phyloP scores from a whole-genome alignment of 2,797 vertebrate species.

The Arrhamphus sclerolepis region DNA sequence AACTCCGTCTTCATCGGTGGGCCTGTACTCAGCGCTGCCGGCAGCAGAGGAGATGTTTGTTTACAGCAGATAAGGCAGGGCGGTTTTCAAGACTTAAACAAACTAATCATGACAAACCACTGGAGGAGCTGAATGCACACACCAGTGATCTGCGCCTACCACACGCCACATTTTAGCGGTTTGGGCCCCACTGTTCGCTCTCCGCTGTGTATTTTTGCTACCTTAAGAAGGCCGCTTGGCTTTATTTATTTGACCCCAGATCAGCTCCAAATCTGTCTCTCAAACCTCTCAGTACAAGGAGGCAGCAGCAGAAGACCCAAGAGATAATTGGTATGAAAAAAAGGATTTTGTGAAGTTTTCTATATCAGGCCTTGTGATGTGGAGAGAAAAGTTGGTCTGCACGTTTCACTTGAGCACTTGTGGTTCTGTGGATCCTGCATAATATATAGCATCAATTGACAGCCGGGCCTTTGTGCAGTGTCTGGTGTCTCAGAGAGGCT shows the following conservation, averaged over 20 bases:
- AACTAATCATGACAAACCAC: conserved; percentile 69
- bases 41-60: conserved; percentile 59
- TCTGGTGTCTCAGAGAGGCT: conserved; percentile 32
- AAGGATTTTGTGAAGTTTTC: conserved; percentile 39
- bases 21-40: conserved; percentile 38
- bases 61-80: conserved; percentile 55
- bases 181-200: conserved; percentile 45
- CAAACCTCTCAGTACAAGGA: conserved; percentile 11
- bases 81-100: conserved; percentile 73
- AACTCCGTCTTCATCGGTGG: conserved; percentile 6
- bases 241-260: conserved; percentile 53
- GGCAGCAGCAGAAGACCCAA: conserved; percentile 16
- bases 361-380: conserved; percentile 27
- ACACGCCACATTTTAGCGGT: conserved; percentile 62
- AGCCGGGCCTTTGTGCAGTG: conserved; percentile 31
- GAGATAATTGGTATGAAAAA: conserved; percentile 39
- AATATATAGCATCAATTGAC: conserved; percentile 27
- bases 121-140: conserved; percentile 58
- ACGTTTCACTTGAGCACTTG: conserved; percentile 51
- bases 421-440: conserved; percentile 29
- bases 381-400: conserved; percentile 32
- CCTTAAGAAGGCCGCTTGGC: conserved; percentile 50
- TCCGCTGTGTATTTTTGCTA: conserved; percentile 68
- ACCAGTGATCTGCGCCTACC: conserved; percentile 42
- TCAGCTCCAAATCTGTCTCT: conserved; percentile 36